These are phyloP conservation scores for Etheostoma perlongum DNA, from an alignment of 2,797 vertebrate genomes.

Conservation along the genomic window DNA sequence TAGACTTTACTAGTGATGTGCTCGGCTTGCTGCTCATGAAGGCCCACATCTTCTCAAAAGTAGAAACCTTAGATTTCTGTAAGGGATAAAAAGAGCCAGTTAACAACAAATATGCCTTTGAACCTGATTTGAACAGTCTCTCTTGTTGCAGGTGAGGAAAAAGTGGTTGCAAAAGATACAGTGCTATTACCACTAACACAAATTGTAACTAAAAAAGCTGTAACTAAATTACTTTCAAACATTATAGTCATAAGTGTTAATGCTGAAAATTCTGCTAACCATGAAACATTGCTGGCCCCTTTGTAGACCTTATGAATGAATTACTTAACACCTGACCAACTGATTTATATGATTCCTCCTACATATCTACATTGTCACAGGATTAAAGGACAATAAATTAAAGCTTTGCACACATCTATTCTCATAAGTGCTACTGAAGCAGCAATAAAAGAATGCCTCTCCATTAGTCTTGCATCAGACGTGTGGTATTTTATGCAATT, in stretches of 20 bases:
- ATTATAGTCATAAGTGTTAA: conserved; percentile 40
- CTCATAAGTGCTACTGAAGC: conserved; percentile 61
- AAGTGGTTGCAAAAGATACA: conserved; percentile 25
- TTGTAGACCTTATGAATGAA: not conserved
- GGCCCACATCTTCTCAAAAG: conserved; percentile 99
- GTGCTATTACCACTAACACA: conserved; percentile 16
- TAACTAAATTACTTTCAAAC: conserved; percentile 55
- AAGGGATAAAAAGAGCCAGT: conserved; percentile 32
- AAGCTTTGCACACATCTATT: conserved; percentile 62
- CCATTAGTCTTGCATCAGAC: conserved; percentile 75
- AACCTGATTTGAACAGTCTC: conserved; percentile 47
- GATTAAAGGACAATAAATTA: conserved; percentile 61
- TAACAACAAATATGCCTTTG: conserved; percentile 34
- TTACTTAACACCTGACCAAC: too few relatives aligned
- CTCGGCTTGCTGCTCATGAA: conserved; percentile 98
- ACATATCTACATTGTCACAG: conserved; percentile 59
- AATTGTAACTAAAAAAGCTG: conserved; percentile 2
- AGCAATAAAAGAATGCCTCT: conserved; percentile 74
- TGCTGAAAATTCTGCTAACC: conserved; percentile 61
- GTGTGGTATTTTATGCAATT: conserved; percentile 83
- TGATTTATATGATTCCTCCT: conserved; percentile 49
- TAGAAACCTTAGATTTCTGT: conserved; percentile 98
- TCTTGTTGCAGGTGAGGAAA: conserved; percentile 27
- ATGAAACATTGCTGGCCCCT: conserved; percentile 50
- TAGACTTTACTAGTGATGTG: conserved; percentile 95